phyloP scores from a whole-genome alignment of 2,888 invertebrate genomes.

The Chirona hameri region DNA sequence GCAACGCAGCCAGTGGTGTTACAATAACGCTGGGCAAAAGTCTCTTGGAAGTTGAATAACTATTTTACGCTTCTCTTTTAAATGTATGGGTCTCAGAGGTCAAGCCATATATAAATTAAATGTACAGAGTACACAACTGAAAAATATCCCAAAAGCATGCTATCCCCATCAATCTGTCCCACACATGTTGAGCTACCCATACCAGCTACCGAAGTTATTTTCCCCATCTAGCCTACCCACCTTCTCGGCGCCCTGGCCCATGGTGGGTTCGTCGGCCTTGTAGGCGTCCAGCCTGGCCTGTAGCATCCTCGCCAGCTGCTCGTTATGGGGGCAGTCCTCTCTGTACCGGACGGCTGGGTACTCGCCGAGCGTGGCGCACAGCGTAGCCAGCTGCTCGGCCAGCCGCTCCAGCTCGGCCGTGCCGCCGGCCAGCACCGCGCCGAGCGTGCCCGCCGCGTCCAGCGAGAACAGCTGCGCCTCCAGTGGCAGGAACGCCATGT shows the following conservation, averaged over 20 bases:
- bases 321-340: constrained; percentile 95
- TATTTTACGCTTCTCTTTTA: too few relatives aligned
- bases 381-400: constrained; percentile 99
- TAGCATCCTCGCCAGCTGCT: constrained; percentile 93
- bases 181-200: too few relatives aligned
- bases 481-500: constrained; percentile 97
- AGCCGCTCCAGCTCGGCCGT: constrained; percentile 74
- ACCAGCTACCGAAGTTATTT: too few relatives aligned
- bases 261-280: constrained; percentile 99
- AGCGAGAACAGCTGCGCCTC: constrained; percentile 95
- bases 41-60: too few relatives aligned
- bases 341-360: constrained; percentile 80
- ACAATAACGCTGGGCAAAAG: too few relatives aligned
- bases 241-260: constrained; percentile 99
- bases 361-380: constrained; percentile 98
- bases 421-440: constrained; percentile 82
- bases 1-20: too few relatives aligned
- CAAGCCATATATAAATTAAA: too few relatives aligned
- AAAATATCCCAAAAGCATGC: too few relatives aligned
- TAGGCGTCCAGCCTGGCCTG: constrained; percentile 99
- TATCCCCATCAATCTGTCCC: too few relatives aligned
- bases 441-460: constrained; percentile 95
- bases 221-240: constrained; percentile 57
- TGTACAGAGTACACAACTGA: too few relatives aligned
- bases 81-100: too few relatives aligned